A percentile compares a stretch with the other conserved stretches of the same genome.
Conservation (phyloP, 2,797 vertebrate species). For the Syngnathus rostellatus region DNA sequence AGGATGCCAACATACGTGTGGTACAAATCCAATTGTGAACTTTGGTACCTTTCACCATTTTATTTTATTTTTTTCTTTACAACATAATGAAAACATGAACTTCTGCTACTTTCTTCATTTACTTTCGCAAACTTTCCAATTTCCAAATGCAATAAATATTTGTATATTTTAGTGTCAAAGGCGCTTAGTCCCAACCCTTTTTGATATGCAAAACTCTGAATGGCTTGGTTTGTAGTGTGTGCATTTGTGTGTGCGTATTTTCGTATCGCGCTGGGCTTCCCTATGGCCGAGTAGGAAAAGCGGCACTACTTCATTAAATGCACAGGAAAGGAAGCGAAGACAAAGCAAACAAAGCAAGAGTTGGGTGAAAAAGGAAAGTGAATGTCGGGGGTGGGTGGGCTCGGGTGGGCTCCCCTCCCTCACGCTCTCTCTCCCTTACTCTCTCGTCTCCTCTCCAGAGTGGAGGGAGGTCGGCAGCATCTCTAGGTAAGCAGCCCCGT, state of each 20-base stretch:
- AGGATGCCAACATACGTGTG: too few relatives aligned
- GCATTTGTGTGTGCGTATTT: neutral
- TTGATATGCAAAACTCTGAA: constrained; percentile 6
- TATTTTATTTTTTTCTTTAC: too few relatives aligned
- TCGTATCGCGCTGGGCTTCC: neutral
- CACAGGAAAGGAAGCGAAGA: constrained; percentile 56
- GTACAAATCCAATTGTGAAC: too few relatives aligned
- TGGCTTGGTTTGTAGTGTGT: neutral
- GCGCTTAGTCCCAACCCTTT: neutral
- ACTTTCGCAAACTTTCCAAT: constrained; percentile 11
- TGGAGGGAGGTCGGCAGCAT: constrained; percentile 42
- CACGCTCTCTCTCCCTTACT: neutral
- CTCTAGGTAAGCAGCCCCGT: constrained; percentile 60
- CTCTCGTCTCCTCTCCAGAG: constrained; percentile 36
- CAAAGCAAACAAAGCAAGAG: constrained; percentile 65
- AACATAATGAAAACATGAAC: too few relatives aligned
- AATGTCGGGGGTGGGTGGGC: constrained; percentile 28
- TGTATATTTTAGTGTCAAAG: neutral
- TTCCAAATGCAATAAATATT: constrained; percentile 10
- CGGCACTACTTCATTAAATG: constrained; percentile 66
- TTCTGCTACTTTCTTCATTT: neutral
- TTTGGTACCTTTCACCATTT: too few relatives aligned
- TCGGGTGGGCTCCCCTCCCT: constrained; percentile 12
- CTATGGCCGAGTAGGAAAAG: constrained; percentile 44
- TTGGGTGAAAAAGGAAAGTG: constrained; percentile 51